Evolutionary conservation across 1,140 invertebrate genomes (phyloP).

Genomic region (Dermatophagoides farinae): DNA sequence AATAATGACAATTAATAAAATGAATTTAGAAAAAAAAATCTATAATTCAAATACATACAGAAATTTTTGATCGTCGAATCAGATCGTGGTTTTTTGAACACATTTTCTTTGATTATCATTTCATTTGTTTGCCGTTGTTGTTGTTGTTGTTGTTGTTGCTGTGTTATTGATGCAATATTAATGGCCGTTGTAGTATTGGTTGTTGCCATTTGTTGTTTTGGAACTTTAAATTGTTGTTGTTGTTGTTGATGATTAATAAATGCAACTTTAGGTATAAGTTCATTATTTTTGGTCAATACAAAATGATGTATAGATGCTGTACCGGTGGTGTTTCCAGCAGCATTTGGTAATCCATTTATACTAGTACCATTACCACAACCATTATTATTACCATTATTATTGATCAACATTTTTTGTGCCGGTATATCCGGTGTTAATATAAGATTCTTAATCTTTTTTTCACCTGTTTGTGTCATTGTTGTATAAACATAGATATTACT

Average conservation of each 20-base stretch:
- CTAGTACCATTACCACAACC: background rate
- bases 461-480: background rate
- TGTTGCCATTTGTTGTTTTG: background rate
- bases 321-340: background rate
- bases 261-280: background rate
- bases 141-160: background rate
- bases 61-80: background rate
- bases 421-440: background rate
- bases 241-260: background rate
- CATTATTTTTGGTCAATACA: slow-evolving; percentile 4
- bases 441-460: slow-evolving; percentile 3
- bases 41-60: background rate
- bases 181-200: background rate
- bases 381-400: background rate
- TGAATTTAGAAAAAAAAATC: background rate
- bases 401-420: too few species aligned
- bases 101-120: background rate
- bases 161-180: background rate
- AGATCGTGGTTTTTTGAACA: slow-evolving; percentile 1
- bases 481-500: slow-evolving; percentile 3
- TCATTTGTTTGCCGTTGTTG: background rate
- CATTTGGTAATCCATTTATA: background rate
- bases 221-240: background rate
- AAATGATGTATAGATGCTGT: slow-evolving; percentile 1
- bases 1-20: background rate